Conservation (phyloP, 1,140 invertebrate genomes). For the Drusus annulatus region DNA sequence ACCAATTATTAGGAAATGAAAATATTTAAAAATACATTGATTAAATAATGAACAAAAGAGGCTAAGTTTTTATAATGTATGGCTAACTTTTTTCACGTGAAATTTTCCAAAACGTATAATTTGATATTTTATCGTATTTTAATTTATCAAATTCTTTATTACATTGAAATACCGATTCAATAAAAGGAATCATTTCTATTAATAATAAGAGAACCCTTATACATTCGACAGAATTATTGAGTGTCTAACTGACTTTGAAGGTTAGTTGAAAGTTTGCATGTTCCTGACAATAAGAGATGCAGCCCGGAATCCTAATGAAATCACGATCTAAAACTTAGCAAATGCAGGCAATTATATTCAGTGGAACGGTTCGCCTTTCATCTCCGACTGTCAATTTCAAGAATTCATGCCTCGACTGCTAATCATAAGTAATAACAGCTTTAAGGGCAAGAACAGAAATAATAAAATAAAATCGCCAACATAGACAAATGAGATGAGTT, state of each 20-base stretch:
- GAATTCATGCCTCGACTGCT: conserved; percentile 26
- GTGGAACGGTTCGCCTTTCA: conserved; percentile 16
- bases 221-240: too few species aligned
- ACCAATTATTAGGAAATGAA: too few species aligned
- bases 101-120: too few species aligned
- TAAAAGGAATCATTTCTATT: too few species aligned
- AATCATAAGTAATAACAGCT: conserved; percentile 7
- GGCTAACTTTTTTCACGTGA: too few species aligned
- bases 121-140: too few species aligned
- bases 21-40: too few species aligned
- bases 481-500: conserved; percentile 22
- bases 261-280: conserved; percentile 15
- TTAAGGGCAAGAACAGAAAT: conserved; percentile 14
- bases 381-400: conserved; percentile 36
- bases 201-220: too few species aligned
- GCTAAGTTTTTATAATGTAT: too few species aligned
- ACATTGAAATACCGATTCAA: too few species aligned
- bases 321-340: conserved; percentile 31
- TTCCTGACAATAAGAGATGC: conserved; percentile 13
- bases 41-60: too few species aligned
- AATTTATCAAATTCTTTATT: too few species aligned
- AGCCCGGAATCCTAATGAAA: conserved; percentile 15
- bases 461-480: conserved; percentile 13
- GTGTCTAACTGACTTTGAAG: not conserved
- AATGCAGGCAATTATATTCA: conserved; percentile 32